phyloP scores from a whole-genome alignment of 2,888 invertebrate genomes.

The Cordilura impudica region DNA sequence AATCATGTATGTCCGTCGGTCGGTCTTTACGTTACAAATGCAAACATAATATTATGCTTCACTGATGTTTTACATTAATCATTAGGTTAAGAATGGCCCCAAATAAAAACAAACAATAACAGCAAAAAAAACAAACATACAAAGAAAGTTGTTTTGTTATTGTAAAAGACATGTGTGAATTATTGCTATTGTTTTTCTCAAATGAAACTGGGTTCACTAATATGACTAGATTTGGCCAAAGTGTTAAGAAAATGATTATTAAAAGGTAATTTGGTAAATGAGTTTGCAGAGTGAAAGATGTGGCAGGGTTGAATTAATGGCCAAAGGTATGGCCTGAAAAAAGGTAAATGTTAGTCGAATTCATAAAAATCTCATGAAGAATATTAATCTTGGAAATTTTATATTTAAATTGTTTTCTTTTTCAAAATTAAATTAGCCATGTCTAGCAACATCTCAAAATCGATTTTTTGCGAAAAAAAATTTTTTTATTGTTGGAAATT shows the following conservation, averaged over 20 bases:
- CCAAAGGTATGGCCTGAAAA: too few species aligned
- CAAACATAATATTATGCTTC: constrained; percentile 37
- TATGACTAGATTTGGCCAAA: neutral
- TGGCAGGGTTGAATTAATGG: too few species aligned
- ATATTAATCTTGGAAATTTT: too few species aligned
- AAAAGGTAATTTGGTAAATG: neutral
- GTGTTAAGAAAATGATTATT: neutral
- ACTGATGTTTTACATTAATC: constrained; percentile 51
- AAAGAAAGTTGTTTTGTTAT: neutral
- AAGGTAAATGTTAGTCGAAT: too few species aligned
- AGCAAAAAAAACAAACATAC: too few species aligned
- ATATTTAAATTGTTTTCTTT: too few species aligned
- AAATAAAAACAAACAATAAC: neutral
- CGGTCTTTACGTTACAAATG: constrained; percentile 19
- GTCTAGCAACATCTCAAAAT: too few species aligned
- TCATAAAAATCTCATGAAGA: too few species aligned
- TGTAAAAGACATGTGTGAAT: neutral
- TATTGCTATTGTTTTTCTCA: neutral
- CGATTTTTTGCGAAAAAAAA: too few species aligned
- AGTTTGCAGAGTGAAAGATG: too few species aligned
- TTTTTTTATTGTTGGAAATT: too few species aligned
- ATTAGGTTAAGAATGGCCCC: constrained; percentile 31
- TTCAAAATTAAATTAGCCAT: too few species aligned
- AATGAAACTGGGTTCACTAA: neutral
- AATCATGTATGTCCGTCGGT: constrained; percentile 48